Evolutionary conservation across 2,113 vertebrate genomes (phyloP), one percentile per base, ranked within the genome.

Genomic region (Nesoenas mayeri): DNA sequence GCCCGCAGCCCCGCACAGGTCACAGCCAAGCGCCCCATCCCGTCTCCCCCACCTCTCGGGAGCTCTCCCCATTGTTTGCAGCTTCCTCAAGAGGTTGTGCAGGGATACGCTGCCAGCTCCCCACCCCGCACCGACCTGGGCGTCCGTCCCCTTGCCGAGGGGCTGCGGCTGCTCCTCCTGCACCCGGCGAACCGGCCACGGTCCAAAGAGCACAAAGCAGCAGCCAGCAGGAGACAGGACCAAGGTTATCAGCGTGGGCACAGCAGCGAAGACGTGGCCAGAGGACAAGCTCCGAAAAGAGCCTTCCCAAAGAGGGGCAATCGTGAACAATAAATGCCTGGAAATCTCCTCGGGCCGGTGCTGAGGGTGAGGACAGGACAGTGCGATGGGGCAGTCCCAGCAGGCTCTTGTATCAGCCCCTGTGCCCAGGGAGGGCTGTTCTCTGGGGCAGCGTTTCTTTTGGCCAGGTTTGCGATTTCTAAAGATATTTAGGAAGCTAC

Each of bases 301-400:
- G 53, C 34, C 51, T 44, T 48, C 34, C 34, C 31, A 12, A 22
- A 12, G 60, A 58, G 9, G 11, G 62, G 34, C 9, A 21, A 24
- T 2, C 32, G 16, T 5, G 25, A 34, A 24, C 29, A 67, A 42
- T 3, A 36, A 62, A 36, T 0, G 12, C 38, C 79, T 34, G 21
- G 38, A 28, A 51, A 38, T 2, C 40, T 32, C 75, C 51, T n/a
- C 0, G 14, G 57, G 20, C 4, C 25, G 3, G 58, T 0, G 44
- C 44, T 1, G 7, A 6, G 26, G 36, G 26, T 24, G 50, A 28
- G 60, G 9, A 29, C 11, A 10, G 13, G 5, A 28, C n/a, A 15
- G n/a, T 1, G 22, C 1, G 44, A 18, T 2, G 0, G 28, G n/a
- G n/a, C 34, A 32, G 57, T 3, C 25, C 20, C 31, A 7, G 4